phyloP scores from a whole-genome alignment of 2,113 vertebrate species.

The Phasianus colchicus region DNA sequence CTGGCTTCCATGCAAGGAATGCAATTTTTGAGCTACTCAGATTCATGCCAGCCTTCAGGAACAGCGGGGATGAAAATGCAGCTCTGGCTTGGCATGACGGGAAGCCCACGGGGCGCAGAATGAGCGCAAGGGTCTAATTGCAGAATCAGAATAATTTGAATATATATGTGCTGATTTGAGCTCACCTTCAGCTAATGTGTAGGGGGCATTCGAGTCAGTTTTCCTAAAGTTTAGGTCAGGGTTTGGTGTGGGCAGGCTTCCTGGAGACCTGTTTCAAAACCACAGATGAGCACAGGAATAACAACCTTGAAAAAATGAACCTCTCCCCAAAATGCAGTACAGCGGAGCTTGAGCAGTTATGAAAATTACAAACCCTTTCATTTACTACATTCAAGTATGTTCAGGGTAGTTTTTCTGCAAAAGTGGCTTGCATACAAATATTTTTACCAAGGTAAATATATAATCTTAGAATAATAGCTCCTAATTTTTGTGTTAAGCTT shows the following conservation, averaged over 20 bases:
- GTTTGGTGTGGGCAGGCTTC: not conserved
- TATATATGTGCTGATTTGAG: constrained; percentile 15
- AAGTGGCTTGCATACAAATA: constrained; percentile 77
- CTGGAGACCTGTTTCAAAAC: not conserved
- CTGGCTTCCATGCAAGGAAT: not conserved
- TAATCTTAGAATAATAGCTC: constrained; percentile 69
- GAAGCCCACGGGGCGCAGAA: constrained; percentile 27
- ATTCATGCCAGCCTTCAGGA: constrained; percentile 36
- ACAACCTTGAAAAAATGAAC: constrained; percentile 52
- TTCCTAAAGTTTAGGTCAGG: constrained; percentile 48
- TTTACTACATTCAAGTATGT: constrained; percentile 70
- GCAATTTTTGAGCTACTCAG: not conserved
- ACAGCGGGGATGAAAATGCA: constrained; percentile 42
- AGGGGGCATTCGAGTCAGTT: not conserved
- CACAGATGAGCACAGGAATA: not conserved
- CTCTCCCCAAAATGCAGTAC: constrained; percentile 52
- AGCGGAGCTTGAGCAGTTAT: constrained; percentile 44
- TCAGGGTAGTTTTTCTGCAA: constrained; percentile 69
- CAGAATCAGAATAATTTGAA: constrained; percentile 46
- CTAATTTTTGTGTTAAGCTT: constrained; percentile 72
- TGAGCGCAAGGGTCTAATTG: constrained; percentile 36
- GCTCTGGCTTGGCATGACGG: not conserved
- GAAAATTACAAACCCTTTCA: constrained; percentile 73
- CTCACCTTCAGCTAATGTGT: constrained; percentile 43
- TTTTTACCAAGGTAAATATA: constrained; percentile 78